Base-by-base conservation (phyloP, 2,888 invertebrate species). In the Didymodactylos carnosus region DNA sequence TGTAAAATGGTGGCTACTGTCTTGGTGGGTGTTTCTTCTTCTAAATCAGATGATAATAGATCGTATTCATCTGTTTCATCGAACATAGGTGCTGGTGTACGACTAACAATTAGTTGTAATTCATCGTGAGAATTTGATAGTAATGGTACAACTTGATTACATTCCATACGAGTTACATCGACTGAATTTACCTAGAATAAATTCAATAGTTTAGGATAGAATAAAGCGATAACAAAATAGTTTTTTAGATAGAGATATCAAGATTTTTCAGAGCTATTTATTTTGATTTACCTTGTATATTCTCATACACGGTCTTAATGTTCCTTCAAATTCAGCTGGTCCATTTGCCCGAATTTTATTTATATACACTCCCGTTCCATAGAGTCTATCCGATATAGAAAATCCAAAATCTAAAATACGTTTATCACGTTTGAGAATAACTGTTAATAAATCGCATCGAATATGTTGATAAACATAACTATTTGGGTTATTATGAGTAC, bases 311-410 rank as follows among this genome's bases (percentile, higher is more conserved):
- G 74, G 74, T 39, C 40, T 74, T 49, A 74, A 39, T 27, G 71
- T 40, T 46, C 46, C 53, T 69, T 72, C 71, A 29, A 53, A 40
- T 69, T 71, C 71, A 25, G 74, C 74, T 35, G 41, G 53, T n/a
- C 43, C 27, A 29, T 43, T 53, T 39, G 51, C 53, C 39, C 71
- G 40, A n/a, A 74, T 74, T 69, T 71, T 43, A 41, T 41, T 71
- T 8, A 74, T 62, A 71, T 70, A 74, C 39, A 74, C 71, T 2
- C 71, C 71, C 25, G 71, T 71, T 41, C 71, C 74, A 71, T 74
- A 69, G 8, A 71, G 40, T 41, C 74, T 62, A 39, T 74, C 71
- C 10, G 53, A 29, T 43, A 74, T 46, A 25, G 53, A 43, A 39
- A 74, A 74, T n/a, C 74, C 74, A 19, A 71, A 74, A 69, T 74